These are phyloP conservation scores for Oncorhynchus masou DNA, from an alignment of 2,113 vertebrate species.

Conservation along the genomic window DNA sequence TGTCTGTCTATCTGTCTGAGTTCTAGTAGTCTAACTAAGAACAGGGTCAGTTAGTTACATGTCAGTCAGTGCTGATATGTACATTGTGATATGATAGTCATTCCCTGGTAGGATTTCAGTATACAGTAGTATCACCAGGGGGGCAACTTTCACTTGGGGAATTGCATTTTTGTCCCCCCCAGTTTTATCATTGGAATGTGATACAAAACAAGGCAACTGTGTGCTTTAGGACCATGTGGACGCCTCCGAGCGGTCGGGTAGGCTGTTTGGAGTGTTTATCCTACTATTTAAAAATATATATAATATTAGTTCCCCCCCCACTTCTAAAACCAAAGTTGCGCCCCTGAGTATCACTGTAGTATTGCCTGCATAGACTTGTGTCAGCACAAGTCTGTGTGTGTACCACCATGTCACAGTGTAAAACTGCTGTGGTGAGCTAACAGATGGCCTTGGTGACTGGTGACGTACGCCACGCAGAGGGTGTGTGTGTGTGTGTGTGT, in stretches of 20 bases:
- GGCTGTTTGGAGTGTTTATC: too few species aligned
- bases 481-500: too few species aligned
- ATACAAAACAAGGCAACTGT: too few species aligned
- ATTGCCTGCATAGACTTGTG: conserved; percentile 5
- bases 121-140: too few species aligned
- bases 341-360: neutral
- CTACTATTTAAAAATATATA: too few species aligned
- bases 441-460: conserved; percentile 69
- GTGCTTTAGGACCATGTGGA: too few species aligned
- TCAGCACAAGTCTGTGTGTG: conserved; percentile 11
- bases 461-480: conserved; percentile 60
- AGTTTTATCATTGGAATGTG: too few species aligned
- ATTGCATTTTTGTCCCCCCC: too few species aligned
- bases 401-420: conserved; percentile 30
- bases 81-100: neutral
- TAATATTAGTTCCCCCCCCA: too few species aligned
- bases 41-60: neutral
- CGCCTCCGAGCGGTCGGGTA: too few species aligned
- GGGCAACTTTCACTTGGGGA: too few species aligned
- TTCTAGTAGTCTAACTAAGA: neutral
- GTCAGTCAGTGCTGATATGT: neutral
- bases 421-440: conserved; percentile 59
- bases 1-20: neutral
- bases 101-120: neutral
- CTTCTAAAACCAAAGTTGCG: too few species aligned